A percentile compares a stretch with the other conserved stretches of the same genome.
Conservation (phyloP, 2,113 vertebrate species). For the Dinomys branickii region DNA sequence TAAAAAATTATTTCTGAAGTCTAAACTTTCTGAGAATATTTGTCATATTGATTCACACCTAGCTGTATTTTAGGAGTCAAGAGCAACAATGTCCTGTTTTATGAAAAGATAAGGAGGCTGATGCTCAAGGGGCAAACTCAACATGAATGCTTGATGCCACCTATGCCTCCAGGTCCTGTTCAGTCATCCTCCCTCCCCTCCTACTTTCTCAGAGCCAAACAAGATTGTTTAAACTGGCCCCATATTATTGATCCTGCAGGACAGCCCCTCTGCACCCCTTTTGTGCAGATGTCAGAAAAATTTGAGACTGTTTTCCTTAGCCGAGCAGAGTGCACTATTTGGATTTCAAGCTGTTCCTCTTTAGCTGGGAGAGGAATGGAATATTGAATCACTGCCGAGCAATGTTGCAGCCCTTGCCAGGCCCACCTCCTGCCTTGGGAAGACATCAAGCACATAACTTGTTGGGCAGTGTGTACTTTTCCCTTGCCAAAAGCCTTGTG, state of each 20-base stretch:
- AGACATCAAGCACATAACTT: constrained; percentile 57
- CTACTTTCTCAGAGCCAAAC: constrained; percentile 70
- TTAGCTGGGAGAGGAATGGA: constrained; percentile 21
- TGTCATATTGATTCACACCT: neutral
- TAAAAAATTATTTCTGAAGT: constrained; percentile 57
- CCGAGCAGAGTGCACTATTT: constrained; percentile 82
- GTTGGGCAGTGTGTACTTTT: constrained; percentile 62
- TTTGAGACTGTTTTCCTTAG: constrained; percentile 85
- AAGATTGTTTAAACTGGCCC: constrained; percentile 85
- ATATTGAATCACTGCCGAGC: constrained; percentile 50
- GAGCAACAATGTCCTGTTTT: constrained; percentile 32
- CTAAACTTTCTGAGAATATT: constrained; percentile 41
- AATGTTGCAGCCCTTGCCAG: constrained; percentile 28
- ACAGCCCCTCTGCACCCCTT: constrained; percentile 81
- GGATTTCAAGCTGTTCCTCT: constrained; percentile 81
- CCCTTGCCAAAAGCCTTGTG: constrained; percentile 66
- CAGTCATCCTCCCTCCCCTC: constrained; percentile 75
- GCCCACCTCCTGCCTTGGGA: constrained; percentile 23
- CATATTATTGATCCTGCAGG: constrained; percentile 82
- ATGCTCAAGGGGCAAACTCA: neutral
- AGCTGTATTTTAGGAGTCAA: constrained; percentile 53
- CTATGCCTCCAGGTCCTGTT: neutral
- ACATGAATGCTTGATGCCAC: neutral
- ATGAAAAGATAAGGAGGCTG: constrained; percentile 2
- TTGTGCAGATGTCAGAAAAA: constrained; percentile 87